phyloP scores from a whole-genome alignment of 2,888 invertebrate species.

The Thymelicus sylvestris region DNA sequence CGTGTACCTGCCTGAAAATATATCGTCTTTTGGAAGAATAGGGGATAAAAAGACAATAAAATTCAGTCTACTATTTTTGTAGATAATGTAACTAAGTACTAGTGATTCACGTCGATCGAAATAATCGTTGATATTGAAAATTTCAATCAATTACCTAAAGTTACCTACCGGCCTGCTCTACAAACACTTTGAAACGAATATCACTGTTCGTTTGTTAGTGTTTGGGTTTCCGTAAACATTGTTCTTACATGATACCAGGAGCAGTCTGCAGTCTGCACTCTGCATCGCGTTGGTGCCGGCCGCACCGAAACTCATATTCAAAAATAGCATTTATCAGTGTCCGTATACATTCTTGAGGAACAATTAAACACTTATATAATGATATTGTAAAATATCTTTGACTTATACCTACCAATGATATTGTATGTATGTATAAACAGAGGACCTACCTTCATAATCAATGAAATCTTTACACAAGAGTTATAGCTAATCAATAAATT shows the following conservation, averaged over 20 bases:
- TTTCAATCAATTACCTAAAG: not conserved
- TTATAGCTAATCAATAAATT: too few relatives aligned
- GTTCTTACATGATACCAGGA: not conserved
- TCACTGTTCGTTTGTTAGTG: constrained; percentile 4
- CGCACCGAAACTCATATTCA: not conserved
- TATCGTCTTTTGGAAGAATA: too few relatives aligned
- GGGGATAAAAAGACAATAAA: too few relatives aligned
- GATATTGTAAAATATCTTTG: too few relatives aligned
- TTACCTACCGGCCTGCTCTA: not conserved
- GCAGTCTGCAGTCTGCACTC: not conserved
- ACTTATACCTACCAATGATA: too few relatives aligned
- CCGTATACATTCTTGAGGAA: not conserved
- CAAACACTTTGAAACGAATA: not conserved
- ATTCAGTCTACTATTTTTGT: too few relatives aligned
- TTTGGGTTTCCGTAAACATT: constrained; percentile 1
- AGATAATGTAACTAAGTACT: too few relatives aligned
- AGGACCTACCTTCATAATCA: too few relatives aligned
- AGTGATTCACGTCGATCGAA: not conserved
- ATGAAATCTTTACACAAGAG: too few relatives aligned
- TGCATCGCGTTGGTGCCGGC: not conserved
- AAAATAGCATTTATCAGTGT: constrained; percentile 1
- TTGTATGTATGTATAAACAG: too few relatives aligned
- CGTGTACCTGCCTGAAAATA: too few relatives aligned
- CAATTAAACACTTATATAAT: not conserved
- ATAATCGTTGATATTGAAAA: not conserved